Evolutionary conservation across 2,888 invertebrate species (phyloP).

Genomic region (Plagiodera versicolora): DNA sequence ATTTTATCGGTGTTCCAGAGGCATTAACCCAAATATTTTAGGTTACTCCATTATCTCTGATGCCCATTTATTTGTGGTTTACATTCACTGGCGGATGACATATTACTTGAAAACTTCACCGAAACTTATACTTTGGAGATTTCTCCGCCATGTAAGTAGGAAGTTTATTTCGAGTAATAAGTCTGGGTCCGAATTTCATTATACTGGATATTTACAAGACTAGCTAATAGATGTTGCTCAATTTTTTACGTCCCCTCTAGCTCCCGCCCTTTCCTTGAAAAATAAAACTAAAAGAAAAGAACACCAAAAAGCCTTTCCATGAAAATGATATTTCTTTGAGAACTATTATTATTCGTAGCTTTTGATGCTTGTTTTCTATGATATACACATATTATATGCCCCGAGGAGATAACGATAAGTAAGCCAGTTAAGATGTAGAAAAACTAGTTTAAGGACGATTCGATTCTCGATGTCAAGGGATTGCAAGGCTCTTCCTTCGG

Average conservation of each 20-base stretch:
- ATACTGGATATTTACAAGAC: conserved; percentile 3
- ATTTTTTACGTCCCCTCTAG: conserved; percentile 29
- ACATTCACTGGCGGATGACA: too few species aligned
- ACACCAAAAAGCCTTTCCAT: not conserved
- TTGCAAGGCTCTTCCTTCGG: conserved; percentile 23
- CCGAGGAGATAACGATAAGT: not conserved
- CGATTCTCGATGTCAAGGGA: conserved; percentile 16
- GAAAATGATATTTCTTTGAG: not conserved
- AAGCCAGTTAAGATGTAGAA: conserved; percentile 13
- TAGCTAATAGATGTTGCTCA: conserved; percentile 33
- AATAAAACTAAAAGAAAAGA: conserved; percentile 2
- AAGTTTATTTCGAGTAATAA: too few species aligned
- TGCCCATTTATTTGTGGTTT: not conserved
- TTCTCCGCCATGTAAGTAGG: too few species aligned
- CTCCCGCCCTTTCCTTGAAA: conserved; percentile 23
- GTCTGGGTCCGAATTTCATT: not conserved
- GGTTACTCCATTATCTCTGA: too few species aligned
- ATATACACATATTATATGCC: not conserved
- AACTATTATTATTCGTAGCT: conserved; percentile 2
- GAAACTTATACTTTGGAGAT: too few species aligned
- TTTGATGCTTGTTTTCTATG: conserved; percentile 7
- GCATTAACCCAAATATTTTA: not conserved
- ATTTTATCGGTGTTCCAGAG: conserved; percentile 13
- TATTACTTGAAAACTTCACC: too few species aligned
- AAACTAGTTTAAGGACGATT: conserved; percentile 17